Evolutionary conservation across 1,140 invertebrate genomes (phyloP).

Genomic region (Maniola jurtina): DNA sequence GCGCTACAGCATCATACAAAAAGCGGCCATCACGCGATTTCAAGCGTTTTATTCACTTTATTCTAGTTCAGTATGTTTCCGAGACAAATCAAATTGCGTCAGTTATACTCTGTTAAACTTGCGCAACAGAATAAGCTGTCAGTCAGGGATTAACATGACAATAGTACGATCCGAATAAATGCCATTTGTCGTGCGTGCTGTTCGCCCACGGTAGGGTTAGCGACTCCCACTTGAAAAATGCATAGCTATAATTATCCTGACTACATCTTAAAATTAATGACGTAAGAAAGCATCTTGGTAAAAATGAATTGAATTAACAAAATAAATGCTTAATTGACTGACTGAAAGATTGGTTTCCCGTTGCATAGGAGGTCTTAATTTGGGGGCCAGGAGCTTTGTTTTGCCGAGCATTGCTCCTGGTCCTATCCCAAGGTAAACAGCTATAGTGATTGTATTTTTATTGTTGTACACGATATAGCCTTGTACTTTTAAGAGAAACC

Average conservation of each 20-base stretch:
- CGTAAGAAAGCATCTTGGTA: background rate
- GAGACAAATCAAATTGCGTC: slow-evolving; percentile 31
- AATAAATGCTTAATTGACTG: no score
- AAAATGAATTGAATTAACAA: no score
- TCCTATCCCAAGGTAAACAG: no score
- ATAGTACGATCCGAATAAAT: slow-evolving; percentile 43
- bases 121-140: slow-evolving; percentile 52
- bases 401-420: no score
- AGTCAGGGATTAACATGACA: slow-evolving; percentile 66
- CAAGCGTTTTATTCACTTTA: slow-evolving; percentile 5
- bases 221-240: background rate
- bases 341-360: no score
- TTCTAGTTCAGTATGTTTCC: slow-evolving; percentile 18
- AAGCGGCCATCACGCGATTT: slow-evolving; percentile 16
- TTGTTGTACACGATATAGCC: no score
- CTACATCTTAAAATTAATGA: background rate
- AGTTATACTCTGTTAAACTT: slow-evolving; percentile 31
- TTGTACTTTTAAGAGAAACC: no score
- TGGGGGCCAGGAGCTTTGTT: no score
- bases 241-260: background rate
- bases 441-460: no score
- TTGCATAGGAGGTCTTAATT: no score
- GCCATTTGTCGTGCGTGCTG: slow-evolving; percentile 24
- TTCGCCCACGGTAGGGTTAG: slow-evolving; percentile 19
- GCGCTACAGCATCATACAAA: background rate